A percentile compares a stretch with the other conserved stretches of the same genome.
Evolutionary conservation across 2,797 vertebrate species (phyloP).

Genomic region (Karalla daura): DNA sequence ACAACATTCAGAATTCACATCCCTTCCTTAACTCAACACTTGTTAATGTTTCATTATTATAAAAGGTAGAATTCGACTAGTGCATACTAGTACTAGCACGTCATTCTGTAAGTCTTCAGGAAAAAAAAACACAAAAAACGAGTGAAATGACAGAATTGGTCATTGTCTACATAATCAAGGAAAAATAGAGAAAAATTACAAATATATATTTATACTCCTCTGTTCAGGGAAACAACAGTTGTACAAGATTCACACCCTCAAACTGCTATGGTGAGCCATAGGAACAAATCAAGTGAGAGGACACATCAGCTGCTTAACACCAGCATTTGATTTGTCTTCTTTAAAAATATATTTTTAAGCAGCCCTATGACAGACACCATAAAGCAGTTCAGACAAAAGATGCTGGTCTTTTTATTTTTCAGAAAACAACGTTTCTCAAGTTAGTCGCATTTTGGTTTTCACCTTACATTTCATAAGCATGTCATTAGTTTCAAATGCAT

Average conservation of each 20-base stretch:
- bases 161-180: constrained; percentile 55
- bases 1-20: constrained; percentile 74
- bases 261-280: constrained; percentile 47
- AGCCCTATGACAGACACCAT: constrained; percentile 50
- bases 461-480: constrained; percentile 56
- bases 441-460: constrained; percentile 75
- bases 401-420: constrained; percentile 69
- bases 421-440: constrained; percentile 50
- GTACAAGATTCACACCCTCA: constrained; percentile 68
- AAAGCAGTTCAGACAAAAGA: constrained; percentile 64
- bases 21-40: constrained; percentile 61
- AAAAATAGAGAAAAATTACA: constrained; percentile 80
- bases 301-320: constrained; percentile 34
- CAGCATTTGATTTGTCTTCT: constrained; percentile 29
- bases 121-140: constrained; percentile 41
- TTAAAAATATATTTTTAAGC: constrained; percentile 59
- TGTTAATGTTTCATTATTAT: constrained; percentile 70
- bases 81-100: constrained; percentile 46
- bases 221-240: constrained; percentile 73
- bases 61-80: constrained; percentile 55
- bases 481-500: constrained; percentile 60
- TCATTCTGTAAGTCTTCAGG: constrained; percentile 47
- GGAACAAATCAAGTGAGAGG: constrained; percentile 56
- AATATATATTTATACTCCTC: constrained; percentile 82
- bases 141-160: constrained; percentile 65